Evolutionary conservation across 2,888 invertebrate species (phyloP), one percentile per base, ranked within the genome.

Genomic region (Crematogaster levior): DNA sequence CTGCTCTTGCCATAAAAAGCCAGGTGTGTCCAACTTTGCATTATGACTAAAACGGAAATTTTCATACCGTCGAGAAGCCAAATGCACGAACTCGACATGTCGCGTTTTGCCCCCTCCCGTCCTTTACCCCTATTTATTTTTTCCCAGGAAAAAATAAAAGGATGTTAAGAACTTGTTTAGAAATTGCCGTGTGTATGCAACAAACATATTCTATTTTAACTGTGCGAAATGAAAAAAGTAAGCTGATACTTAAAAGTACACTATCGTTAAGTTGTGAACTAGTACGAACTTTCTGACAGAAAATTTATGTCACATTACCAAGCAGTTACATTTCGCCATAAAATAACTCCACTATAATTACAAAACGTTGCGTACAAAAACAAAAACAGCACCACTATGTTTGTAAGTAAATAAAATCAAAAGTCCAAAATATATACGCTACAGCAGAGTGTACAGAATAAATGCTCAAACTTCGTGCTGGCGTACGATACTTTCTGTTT

Each of bases 1-100:
- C 51, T 15, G 34, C 18, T 24, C 51, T 6, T 3, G 21, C 30
- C 60, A n/a, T 51, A 61, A 60, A 66, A 37, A 82, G 48, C 77
- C 82, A 79, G 82, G 48, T 66, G 77, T 51, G 40, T 65, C 56
- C 63, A 70, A 61, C 46, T 84, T 81, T 74, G 65, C 61, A 43
- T 51, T 61, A 75, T 60, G 27, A 48, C 43, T 48, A 68, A 70
- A 65, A 81, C 66, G 74, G 73, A 81, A 66, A 81, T 66, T 82
- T 83, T 81, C 53, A 40, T 81, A 81, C 37, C 48, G 60, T 40
- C 40, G 65, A 37, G 63, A 12, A 48, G 43, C 51, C 60, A 43
- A 73, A 63, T 34, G 56, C 56, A 70, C 12, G 43, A 51, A 77
- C 21, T 24, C 43, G 27, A 43, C 43, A 53, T 77, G 43, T 77